Evolutionary conservation across 2,113 vertebrate genomes (phyloP).

Genomic region (Mobula hypostoma): DNA sequence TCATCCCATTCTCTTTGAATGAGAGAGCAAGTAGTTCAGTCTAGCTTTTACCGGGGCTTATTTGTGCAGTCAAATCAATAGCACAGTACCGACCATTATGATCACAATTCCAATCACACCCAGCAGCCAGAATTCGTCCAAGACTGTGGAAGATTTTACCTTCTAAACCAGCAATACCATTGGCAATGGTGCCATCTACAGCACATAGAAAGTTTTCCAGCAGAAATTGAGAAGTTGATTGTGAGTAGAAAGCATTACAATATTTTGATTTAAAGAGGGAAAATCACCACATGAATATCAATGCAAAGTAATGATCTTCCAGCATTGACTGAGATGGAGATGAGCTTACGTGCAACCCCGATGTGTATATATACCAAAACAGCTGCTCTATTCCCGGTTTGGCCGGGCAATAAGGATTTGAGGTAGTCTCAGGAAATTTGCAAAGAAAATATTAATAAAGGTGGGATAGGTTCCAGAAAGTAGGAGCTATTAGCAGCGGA

Average conservation of each 20-base stretch:
- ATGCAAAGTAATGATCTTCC: no score
- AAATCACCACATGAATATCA: no score
- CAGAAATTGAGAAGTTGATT: not conserved
- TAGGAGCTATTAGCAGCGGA: no score
- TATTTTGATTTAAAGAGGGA: no score
- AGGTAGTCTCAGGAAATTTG: no score
- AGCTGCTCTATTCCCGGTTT: no score
- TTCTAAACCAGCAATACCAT: not conserved
- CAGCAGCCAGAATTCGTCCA: not conserved
- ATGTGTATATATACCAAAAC: no score
- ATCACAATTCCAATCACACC: not conserved
- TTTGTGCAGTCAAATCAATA: not conserved
- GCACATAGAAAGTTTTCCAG: not conserved
- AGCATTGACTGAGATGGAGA: no score
- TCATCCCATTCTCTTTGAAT: not conserved
- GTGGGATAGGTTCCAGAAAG: no score
- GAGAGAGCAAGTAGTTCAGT: not conserved
- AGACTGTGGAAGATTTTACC: not conserved
- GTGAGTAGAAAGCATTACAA: not conserved
- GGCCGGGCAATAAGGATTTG: no score
- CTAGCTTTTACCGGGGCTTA: not conserved
- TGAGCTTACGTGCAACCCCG: no score
- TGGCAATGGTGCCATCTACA: slow-evolving; percentile 38
- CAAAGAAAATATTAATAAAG: no score
- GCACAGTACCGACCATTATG: not conserved